Percentiles rank a stretch among this genome's conserved stretches.
phyloP scores from a whole-genome alignment of 2,797 vertebrate species.

The Gallinago solitaria region DNA sequence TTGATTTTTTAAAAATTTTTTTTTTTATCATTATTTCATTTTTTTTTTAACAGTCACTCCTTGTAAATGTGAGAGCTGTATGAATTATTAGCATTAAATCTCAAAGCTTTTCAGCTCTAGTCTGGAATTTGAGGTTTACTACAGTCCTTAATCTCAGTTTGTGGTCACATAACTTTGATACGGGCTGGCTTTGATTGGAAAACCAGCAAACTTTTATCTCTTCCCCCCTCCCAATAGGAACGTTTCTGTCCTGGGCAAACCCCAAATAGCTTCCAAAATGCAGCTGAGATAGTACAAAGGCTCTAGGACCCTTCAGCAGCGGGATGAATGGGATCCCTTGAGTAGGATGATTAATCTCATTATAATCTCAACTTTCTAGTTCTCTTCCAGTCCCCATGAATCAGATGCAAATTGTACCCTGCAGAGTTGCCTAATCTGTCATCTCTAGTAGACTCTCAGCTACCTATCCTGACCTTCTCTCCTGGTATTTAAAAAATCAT shows the following conservation, averaged over 20 bases:
- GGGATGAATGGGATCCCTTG: neutral
- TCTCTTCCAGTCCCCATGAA: constrained; percentile 5
- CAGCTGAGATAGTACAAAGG: neutral
- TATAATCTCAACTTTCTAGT: neutral
- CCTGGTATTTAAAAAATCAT: neutral
- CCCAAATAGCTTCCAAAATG: constrained; percentile 7
- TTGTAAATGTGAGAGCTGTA: neutral
- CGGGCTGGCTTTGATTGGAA: neutral
- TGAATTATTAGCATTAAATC: constrained; percentile 31
- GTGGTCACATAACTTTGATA: constrained; percentile 5
- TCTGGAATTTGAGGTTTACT: constrained; percentile 27
- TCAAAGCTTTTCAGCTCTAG: neutral
- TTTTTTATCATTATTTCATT: neutral
- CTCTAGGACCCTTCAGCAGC: neutral
- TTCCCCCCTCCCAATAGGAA: neutral
- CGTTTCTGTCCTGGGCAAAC: neutral
- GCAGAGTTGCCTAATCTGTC: neutral
- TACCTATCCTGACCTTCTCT: neutral
- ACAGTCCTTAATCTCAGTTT: neutral
- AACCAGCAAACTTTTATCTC: constrained; percentile 32
- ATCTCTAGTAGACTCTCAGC: neutral
- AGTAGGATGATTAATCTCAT: neutral
- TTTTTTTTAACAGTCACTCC: neutral
- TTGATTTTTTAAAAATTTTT: neutral
- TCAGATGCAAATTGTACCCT: constrained; percentile 4